Evolutionary conservation across 2,888 invertebrate genomes (phyloP).

Genomic region (Thereva nobilitata): DNA sequence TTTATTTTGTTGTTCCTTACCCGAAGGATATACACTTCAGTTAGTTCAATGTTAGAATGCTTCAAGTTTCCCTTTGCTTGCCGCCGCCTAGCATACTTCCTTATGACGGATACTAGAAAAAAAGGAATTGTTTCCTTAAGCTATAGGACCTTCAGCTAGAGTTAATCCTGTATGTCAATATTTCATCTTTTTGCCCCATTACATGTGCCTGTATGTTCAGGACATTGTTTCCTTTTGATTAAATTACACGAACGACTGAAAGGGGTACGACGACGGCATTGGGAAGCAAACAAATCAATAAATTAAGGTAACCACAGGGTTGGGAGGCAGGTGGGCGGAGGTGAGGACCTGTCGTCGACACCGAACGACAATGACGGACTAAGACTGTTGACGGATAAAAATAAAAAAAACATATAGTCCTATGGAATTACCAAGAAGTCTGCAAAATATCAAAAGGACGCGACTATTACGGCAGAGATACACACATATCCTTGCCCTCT

Average conservation of each 20-base stretch:
- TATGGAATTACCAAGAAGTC: too few species aligned
- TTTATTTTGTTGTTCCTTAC: too few species aligned
- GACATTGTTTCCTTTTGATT: slow-evolving; percentile 12
- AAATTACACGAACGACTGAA: background rate
- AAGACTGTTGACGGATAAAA: background rate
- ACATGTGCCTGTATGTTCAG: background rate
- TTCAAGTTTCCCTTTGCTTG: too few species aligned
- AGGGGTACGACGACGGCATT: background rate
- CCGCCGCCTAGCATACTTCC: too few species aligned
- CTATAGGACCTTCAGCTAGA: background rate
- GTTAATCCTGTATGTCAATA: background rate
- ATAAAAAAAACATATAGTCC: too few species aligned
- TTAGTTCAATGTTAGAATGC: too few species aligned
- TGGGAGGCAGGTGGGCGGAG: background rate
- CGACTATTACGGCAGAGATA: too few species aligned
- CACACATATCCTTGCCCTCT: too few species aligned
- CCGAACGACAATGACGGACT: background rate
- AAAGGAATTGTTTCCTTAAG: too few species aligned
- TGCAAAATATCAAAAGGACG: too few species aligned
- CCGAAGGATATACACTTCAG: too few species aligned
- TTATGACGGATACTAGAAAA: too few species aligned
- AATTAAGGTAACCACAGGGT: background rate
- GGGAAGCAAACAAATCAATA: slow-evolving; percentile 14
- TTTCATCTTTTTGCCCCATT: slow-evolving; percentile 3
- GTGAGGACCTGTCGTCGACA: background rate